Conservation (phyloP, 2,797 vertebrate species). For the Dendrocincla tyrannina region DNA sequence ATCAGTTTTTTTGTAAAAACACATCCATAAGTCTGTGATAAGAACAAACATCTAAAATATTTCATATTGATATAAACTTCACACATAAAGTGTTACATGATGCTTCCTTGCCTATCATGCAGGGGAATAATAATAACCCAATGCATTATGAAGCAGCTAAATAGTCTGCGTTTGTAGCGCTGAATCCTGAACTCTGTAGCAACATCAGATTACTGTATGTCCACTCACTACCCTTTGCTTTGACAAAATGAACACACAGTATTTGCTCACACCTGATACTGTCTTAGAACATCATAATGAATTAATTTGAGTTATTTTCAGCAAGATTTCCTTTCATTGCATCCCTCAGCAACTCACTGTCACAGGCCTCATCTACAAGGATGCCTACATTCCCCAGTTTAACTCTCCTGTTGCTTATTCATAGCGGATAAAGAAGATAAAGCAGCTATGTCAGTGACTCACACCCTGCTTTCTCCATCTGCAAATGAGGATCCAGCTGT, state of each 20-base stretch:
- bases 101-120: not conserved
- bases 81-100: not conserved
- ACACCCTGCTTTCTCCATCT: not conserved
- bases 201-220: not conserved
- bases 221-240: not conserved
- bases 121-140: not conserved
- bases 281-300: not conserved
- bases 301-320: conserved; percentile 3
- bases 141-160: not conserved
- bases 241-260: not conserved
- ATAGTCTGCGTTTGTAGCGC: not conserved
- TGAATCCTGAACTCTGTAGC: not conserved
- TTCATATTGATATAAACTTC: not conserved
- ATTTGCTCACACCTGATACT: not conserved
- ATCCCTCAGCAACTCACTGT: not conserved
- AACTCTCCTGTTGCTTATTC: not conserved
- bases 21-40: not conserved
- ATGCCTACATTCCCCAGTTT: not conserved
- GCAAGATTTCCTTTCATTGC: not conserved
- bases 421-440: not conserved
- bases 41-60: not conserved
- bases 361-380: not conserved
- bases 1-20: not conserved
- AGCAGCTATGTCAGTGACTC: not conserved
- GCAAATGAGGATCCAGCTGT: not conserved